Evolutionary conservation across 2,888 invertebrate genomes (phyloP).

Genomic region (Isoperla grammatica): DNA sequence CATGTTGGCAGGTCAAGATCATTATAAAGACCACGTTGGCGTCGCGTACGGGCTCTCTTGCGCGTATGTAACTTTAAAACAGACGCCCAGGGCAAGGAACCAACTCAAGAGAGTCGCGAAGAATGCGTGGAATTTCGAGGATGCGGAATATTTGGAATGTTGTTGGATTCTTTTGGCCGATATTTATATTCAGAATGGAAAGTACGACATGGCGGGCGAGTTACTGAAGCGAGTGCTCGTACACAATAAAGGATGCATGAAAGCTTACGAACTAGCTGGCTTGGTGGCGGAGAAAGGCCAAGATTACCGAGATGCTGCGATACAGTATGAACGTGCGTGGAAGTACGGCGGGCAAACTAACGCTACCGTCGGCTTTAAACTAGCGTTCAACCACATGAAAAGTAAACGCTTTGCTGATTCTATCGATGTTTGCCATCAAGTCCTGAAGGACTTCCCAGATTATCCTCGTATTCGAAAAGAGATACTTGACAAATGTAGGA

Average conservation of each 20-base stretch:
- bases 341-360: constrained; percentile 73
- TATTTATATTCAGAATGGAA: constrained; percentile 72
- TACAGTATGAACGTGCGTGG: constrained; percentile 84
- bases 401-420: constrained; percentile 84
- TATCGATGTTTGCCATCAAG: constrained; percentile 82
- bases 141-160: constrained; percentile 91
- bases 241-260: constrained; percentile 82
- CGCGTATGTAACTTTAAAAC: constrained; percentile 82
- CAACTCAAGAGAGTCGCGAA: constrained; percentile 85
- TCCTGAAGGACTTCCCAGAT: constrained; percentile 74
- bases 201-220: constrained; percentile 81
- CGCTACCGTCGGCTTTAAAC: constrained; percentile 83
- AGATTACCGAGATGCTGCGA: constrained; percentile 76
- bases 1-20: constrained; percentile 64
- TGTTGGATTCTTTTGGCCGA: constrained; percentile 95
- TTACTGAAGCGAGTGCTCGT: constrained; percentile 69
- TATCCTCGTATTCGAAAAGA: constrained; percentile 90
- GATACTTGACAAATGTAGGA: constrained; percentile 83
- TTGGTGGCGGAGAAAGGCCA: constrained; percentile 89
- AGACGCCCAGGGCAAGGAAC: constrained; percentile 85
- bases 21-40: constrained; percentile 66
- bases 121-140: constrained; percentile 87
- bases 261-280: constrained; percentile 85
- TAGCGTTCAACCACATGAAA: constrained; percentile 88
- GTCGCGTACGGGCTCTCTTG: constrained; percentile 80